Conservation (phyloP, 2,797 vertebrate genomes). For the Gila robusta region DNA sequence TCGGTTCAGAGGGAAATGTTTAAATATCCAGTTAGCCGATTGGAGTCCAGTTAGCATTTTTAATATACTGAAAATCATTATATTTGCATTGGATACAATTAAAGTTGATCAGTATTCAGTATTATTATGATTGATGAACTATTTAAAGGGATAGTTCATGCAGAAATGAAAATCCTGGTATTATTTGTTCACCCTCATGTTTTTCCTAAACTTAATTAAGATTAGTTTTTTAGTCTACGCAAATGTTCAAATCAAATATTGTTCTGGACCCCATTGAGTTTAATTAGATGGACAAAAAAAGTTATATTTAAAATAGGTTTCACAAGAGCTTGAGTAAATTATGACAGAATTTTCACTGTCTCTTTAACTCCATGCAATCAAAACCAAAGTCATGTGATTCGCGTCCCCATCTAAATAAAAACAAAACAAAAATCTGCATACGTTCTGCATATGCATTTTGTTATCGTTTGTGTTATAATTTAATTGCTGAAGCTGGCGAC, state of each 20-base stretch:
- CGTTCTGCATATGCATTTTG: neutral
- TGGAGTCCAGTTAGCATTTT: slow-evolving; percentile 14
- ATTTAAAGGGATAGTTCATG: neutral
- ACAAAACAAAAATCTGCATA: neutral
- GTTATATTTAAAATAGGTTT: neutral
- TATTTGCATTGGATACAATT: neutral
- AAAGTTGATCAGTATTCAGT: no score
- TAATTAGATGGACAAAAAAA: neutral
- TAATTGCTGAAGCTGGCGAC: slow-evolving; percentile 62
- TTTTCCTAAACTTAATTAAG: neutral
- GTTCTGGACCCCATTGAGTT: neutral
- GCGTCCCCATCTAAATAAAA: neutral
- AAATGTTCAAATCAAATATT: neutral
- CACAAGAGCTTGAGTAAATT: neutral
- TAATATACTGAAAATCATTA: neutral
- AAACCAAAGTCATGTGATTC: neutral
- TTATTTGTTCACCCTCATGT: neutral
- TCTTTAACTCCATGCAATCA: neutral
- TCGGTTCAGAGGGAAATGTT: neutral
- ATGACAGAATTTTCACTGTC: neutral
- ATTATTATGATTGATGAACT: neutral
- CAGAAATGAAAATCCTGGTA: neutral
- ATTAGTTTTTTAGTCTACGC: neutral
- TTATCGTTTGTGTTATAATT: slow-evolving; percentile 57
- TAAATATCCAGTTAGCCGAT: slow-evolving; percentile 4